These are phyloP conservation scores for Pardosa pseudoannulata DNA, from an alignment of 2,888 invertebrate species.

Conservation along the genomic window DNA sequence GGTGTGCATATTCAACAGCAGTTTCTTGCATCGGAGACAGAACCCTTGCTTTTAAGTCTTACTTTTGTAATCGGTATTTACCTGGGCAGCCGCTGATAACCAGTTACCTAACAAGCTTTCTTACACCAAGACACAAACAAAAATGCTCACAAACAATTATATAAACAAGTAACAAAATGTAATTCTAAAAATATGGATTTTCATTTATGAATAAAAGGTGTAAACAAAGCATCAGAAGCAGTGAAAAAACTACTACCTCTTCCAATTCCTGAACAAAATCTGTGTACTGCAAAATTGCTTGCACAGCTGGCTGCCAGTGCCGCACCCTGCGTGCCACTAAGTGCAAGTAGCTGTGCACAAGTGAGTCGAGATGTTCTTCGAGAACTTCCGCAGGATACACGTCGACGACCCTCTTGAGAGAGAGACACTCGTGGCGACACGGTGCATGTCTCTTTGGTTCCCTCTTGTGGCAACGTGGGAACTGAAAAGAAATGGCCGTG, in stretches of 20 bases:
- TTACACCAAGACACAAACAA: too few relatives aligned
- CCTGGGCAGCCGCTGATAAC: too few relatives aligned
- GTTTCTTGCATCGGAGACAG: too few relatives aligned
- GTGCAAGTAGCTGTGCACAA: conserved; percentile 93
- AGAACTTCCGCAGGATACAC: conserved; percentile 75
- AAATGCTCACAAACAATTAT: too few relatives aligned
- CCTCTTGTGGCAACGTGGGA: conserved; percentile 47
- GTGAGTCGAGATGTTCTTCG: conserved; percentile 81
- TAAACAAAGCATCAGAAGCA: too few relatives aligned
- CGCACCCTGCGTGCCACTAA: conserved; percentile 93
- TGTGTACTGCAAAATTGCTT: conserved; percentile 79
- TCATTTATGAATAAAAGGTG: too few relatives aligned
- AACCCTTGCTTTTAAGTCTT: too few relatives aligned
- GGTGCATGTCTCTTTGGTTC: conserved; percentile 70
- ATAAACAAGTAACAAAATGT: too few relatives aligned
- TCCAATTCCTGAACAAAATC: conserved; percentile 68
- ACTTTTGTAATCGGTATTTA: too few relatives aligned
- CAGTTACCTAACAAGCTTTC: too few relatives aligned
- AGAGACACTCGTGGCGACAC: conserved; percentile 73
- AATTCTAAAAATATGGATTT: too few relatives aligned
- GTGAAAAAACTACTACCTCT: conserved; percentile 45
- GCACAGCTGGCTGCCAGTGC: conserved; percentile 89
- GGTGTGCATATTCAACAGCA: too few relatives aligned
- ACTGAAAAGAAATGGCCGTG: conserved; percentile 12
- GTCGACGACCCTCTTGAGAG: conserved; percentile 72